These are phyloP conservation scores for Laticauda laticaudata DNA, from an alignment of 2,113 vertebrate species.

Conservation along the genomic window DNA sequence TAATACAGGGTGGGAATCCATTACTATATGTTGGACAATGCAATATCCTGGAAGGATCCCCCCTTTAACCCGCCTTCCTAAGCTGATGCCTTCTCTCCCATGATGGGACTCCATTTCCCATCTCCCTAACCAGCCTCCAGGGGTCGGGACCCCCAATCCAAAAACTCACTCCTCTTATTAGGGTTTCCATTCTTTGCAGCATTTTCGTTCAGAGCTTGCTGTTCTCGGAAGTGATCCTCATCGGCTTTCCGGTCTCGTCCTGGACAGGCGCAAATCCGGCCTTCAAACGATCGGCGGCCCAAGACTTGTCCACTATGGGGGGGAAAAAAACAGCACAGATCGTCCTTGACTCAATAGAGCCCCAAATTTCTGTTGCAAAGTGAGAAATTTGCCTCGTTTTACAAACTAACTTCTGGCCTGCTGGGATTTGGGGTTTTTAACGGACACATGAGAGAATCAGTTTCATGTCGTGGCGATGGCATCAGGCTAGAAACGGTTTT, in stretches of 20 bases:
- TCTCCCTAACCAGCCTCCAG: neutral
- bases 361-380: neutral
- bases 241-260: constrained; percentile 94
- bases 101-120: neutral
- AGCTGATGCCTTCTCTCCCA: too few species aligned
- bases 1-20: neutral
- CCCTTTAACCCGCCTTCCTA: too few species aligned
- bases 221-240: constrained; percentile 93
- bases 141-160: fast-evolving
- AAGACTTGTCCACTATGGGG: constrained; percentile 73
- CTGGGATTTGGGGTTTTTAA: neutral
- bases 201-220: constrained; percentile 88
- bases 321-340: neutral
- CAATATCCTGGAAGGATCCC: neutral
- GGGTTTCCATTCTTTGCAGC: constrained; percentile 81
- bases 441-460: too few species aligned
- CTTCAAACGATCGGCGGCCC: constrained; percentile 78
- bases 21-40: neutral
- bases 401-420: neutral
- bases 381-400: fast-evolving
- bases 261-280: constrained; percentile 93
- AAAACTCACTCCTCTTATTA: constrained; percentile 72
- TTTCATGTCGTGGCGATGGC: too few species aligned
- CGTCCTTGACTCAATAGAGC: neutral
- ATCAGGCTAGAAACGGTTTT: too few species aligned